Evolutionary conservation across 2,113 vertebrate genomes (phyloP).

Genomic region (Leptodactylus fuscus): DNA sequence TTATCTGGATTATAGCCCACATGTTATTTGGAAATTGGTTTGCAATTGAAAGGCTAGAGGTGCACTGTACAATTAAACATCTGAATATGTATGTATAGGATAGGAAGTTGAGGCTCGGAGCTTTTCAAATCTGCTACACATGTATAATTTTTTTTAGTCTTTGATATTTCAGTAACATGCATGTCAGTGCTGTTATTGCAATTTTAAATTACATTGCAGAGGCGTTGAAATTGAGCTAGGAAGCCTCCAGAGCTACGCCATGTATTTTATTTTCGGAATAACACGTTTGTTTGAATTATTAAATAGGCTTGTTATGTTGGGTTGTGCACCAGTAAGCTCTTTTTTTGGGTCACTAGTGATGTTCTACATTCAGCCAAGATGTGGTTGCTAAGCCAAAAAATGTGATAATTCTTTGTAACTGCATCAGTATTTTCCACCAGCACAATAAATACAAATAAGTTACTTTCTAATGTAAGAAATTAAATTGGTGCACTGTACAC

Average conservation of each 20-base stretch:
- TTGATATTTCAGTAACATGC: constrained; percentile 20
- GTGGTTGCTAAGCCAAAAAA: background rate
- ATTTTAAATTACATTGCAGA: background rate
- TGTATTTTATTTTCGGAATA: constrained; percentile 14
- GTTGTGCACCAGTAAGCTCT: constrained; percentile 41
- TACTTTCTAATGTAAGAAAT: background rate
- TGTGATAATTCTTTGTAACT: background rate
- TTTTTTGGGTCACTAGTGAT: constrained; percentile 40
- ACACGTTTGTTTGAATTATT: constrained; percentile 36
- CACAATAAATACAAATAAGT: background rate
- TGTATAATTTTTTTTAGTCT: background rate
- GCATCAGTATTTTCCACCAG: background rate
- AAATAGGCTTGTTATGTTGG: constrained; percentile 1
- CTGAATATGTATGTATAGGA: background rate
- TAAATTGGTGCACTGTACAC: background rate
- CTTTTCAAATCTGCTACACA: background rate
- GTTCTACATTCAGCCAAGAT: constrained; percentile 24
- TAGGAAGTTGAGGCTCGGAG: background rate
- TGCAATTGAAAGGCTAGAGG: constrained; percentile 35
- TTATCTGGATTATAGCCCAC: constrained; percentile 44
- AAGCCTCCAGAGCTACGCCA: background rate
- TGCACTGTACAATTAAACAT: constrained; percentile 4
- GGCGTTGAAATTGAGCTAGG: background rate
- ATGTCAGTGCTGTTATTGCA: constrained; percentile 8
- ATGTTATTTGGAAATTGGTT: constrained; percentile 23